Percentiles rank a stretch among this genome's conserved stretches.
Evolutionary conservation across 2,888 invertebrate species (phyloP).

Genomic region (Imbricaverruca yamaguchii): DNA sequence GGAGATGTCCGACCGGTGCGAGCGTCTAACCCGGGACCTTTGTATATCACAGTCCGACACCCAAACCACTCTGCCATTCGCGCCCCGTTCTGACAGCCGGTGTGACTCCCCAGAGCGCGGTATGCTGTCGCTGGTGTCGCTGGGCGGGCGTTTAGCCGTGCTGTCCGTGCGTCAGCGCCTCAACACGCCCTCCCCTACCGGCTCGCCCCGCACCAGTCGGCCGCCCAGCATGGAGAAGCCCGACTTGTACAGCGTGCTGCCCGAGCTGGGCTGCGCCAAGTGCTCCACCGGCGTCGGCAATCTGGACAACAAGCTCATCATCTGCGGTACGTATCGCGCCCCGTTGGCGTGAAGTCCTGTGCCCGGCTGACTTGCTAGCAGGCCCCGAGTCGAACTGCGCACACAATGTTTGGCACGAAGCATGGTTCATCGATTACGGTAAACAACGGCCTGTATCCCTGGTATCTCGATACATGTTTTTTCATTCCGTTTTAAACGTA

Average conservation of each 20-base stretch:
- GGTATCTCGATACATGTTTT: no score
- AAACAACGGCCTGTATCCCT: no score
- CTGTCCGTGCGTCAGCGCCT: slow-evolving; percentile 54
- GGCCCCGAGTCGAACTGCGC: no score
- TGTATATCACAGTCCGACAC: no score
- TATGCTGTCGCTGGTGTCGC: slow-evolving; percentile 55
- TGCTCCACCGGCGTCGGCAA: slow-evolving; percentile 69
- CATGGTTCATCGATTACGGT: neutral
- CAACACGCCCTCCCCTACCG: slow-evolving; percentile 41
- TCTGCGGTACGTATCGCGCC: slow-evolving; percentile 56
- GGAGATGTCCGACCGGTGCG: no score
- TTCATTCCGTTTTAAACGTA: no score
- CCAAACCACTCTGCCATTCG: no score
- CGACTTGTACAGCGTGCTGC: slow-evolving; percentile 51
- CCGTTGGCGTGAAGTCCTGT: no score
- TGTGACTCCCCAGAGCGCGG: slow-evolving; percentile 46
- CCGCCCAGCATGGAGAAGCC: slow-evolving; percentile 44
- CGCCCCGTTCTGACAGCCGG: no score
- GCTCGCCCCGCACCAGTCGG: slow-evolving; percentile 30
- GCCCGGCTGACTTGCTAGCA: no score
- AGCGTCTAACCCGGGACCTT: no score
- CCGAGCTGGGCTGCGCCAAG: slow-evolving; percentile 58
- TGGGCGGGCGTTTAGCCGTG: slow-evolving; percentile 54
- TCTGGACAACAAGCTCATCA: slow-evolving; percentile 60
- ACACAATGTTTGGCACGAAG: neutral